Conservation (phyloP, 2,797 vertebrate species). For the Peromyscus attwateri region DNA sequence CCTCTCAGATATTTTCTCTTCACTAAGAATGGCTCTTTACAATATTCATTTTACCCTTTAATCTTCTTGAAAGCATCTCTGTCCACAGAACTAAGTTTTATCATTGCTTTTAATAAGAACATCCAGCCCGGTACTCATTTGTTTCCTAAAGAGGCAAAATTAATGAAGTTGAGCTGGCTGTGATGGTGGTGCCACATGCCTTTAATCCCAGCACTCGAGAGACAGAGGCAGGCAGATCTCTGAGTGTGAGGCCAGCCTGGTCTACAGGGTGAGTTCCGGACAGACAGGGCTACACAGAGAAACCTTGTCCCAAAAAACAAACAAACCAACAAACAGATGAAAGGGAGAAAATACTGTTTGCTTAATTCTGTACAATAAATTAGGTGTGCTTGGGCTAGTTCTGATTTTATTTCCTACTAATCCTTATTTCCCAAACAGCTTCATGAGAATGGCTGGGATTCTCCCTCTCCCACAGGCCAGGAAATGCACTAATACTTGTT, state of each 20-base stretch:
- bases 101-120: slow-evolving; percentile 39
- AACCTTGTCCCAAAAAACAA: neutral
- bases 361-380: slow-evolving; percentile 29
- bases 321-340: slow-evolving; percentile 3
- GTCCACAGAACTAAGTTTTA: neutral
- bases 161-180: neutral
- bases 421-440: slow-evolving; percentile 12
- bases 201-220: neutral
- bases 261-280: neutral
- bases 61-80: slow-evolving; percentile 43
- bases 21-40: neutral
- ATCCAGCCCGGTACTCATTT: neutral
- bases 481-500: slow-evolving; percentile 3
- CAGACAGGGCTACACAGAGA: neutral
- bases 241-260: neutral
- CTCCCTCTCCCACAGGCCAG: neutral
- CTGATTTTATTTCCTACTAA: slow-evolving; percentile 15
- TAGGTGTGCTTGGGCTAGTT: neutral
- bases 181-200: fast-evolving
- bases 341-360: neutral
- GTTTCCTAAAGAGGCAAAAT: neutral
- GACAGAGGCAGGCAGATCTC: neutral
- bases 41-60: neutral
- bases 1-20: neutral
- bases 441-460: neutral